These are phyloP conservation scores for Leiothrix lutea DNA, from an alignment of 2,113 vertebrate species.

Conservation along the genomic window DNA sequence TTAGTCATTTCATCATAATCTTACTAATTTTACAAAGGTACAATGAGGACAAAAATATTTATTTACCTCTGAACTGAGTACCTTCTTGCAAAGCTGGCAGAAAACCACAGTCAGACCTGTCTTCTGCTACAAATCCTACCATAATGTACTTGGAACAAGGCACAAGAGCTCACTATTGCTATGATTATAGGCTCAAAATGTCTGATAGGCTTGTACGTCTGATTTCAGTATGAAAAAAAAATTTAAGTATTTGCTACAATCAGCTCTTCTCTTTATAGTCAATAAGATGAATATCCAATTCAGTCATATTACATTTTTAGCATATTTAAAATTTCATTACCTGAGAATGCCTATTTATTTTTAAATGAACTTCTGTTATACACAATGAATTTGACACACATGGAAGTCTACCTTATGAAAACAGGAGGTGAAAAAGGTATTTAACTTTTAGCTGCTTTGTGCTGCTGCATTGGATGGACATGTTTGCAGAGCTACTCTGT, in stretches of 20 bases:
- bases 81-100: not conserved
- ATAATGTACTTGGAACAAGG: not conserved
- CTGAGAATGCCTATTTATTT: not conserved
- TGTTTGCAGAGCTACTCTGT: not conserved
- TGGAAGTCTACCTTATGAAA: not conserved
- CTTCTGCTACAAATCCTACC: not conserved
- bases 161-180: not conserved
- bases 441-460: not conserved
- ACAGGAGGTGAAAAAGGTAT: not conserved
- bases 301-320: not conserved
- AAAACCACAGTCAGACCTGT: not conserved
- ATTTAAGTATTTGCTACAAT: not conserved
- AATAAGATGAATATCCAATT: not conserved
- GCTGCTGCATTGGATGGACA: not conserved
- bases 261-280: not conserved
- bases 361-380: not conserved
- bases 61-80: not conserved
- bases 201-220: not conserved
- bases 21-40: not conserved
- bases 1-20: not conserved
- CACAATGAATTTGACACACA: not conserved
- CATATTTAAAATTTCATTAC: not conserved
- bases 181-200: not conserved
- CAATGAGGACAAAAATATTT: not conserved
- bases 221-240: not conserved